These are phyloP conservation scores for Isurus oxyrinchus DNA, from an alignment of 2,113 vertebrate species.

Conservation along the genomic window DNA sequence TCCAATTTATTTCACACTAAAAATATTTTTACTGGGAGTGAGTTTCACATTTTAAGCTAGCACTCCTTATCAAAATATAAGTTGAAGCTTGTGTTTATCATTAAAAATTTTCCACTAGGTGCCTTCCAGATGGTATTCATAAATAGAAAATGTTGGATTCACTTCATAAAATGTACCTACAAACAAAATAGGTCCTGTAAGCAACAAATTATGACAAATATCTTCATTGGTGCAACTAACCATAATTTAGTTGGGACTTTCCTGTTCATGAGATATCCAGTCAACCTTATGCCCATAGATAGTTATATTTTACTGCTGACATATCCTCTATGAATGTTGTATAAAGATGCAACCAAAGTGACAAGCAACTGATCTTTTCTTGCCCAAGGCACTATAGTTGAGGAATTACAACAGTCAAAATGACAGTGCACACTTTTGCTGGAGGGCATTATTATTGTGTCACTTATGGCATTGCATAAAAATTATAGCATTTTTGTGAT, in stretches of 20 bases:
- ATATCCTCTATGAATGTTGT: neutral
- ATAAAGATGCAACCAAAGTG: conserved; percentile 27
- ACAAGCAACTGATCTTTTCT: conserved; percentile 9
- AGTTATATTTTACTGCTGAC: conserved; percentile 2
- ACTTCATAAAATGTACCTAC: neutral
- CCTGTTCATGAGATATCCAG: neutral
- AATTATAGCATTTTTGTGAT: neutral
- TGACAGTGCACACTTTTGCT: conserved; percentile 8
- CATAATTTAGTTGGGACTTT: conserved; percentile 9
- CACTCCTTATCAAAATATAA: neutral
- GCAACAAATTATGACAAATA: neutral
- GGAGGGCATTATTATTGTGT: conserved; percentile 25
- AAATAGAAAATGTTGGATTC: neutral
- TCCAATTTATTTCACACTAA: neutral
- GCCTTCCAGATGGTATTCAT: neutral
- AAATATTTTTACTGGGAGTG: neutral
- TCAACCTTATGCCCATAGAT: too few relatives aligned
- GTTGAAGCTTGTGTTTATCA: conserved; percentile 6
- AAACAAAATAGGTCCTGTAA: neutral
- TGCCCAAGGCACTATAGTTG: neutral
- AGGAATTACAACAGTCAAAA: conserved; percentile 24
- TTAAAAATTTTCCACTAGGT: neutral
- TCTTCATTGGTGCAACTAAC: neutral
- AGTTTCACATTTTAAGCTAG: neutral
- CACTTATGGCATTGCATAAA: neutral